Evolutionary conservation across 2,888 invertebrate species (phyloP), one percentile per base, ranked within the genome.

Genomic region (Protodeltote pygarga): DNA sequence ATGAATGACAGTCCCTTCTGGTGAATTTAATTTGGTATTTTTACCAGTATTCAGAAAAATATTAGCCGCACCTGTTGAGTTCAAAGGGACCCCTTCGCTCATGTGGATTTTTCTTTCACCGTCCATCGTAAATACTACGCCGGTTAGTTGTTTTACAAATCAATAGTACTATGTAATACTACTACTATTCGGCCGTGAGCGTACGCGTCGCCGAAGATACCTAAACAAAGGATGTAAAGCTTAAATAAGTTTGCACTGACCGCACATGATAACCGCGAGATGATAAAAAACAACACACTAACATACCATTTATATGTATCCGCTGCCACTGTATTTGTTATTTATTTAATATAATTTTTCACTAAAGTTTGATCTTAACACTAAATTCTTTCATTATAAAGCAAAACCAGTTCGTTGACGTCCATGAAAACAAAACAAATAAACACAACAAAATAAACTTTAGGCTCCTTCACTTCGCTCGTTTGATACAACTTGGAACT

Each of bases 201-300:
- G 85, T 83, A 80, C 81, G 85, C 84, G 88, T 80, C 83, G 79
- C 71, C 79, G 79, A 73, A 39, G 57, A 55, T 60, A 73, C 83
- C 86, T 85, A 87, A 87, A 89, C 90, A 89, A 90, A 89, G 89
- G 87, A 88, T 81, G 78, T 72, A 68, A 75, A 86, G 83, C 83
- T 87, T 74, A 82, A 81, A 76, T 79, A 86, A 89, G 83, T 87
- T 87, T 79, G 78, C 83, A 75, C 74, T 72, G 79, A 77, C 69
- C 74, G 70, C 73, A 73, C 72, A 65, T 67, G 83, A 85, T 87
- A 87, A 81, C 79, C 72, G 77, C 75, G 65, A 66, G 65, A 75
- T 80, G 81, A 76, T 79, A 83, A 78, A 78, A 74, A 79, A 73
- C 74, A 65, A 72, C 62, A 79, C 64, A 57, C 44, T 59, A 64